Evolutionary conservation across 2,888 invertebrate genomes (phyloP).

Genomic region (Lathronympha strigana): DNA sequence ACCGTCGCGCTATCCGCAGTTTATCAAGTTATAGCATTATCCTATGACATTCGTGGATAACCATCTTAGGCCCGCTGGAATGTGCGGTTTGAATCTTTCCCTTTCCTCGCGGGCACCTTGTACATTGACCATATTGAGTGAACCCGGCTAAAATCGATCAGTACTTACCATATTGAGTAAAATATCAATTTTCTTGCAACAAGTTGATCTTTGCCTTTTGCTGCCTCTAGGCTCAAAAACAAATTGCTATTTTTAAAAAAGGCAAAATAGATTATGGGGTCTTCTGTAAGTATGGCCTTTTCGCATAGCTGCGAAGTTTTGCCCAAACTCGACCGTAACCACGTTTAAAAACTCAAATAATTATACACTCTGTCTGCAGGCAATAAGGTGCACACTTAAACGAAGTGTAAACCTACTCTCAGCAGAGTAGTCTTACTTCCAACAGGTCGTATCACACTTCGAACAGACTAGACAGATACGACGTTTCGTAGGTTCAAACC

Average conservation of each 20-base stretch:
- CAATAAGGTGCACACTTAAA: background rate
- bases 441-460: background rate
- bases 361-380: background rate
- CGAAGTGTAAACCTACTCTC: background rate
- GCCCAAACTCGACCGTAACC: background rate
- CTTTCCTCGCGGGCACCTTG: too few relatives aligned
- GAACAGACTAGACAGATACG: background rate
- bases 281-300: background rate
- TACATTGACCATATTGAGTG: too few relatives aligned
- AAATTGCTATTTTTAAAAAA: background rate
- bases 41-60: too few relatives aligned
- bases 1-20: too few relatives aligned
- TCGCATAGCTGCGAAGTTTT: background rate
- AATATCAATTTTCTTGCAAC: conserved; percentile 1
- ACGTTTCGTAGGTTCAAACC: background rate
- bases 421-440: background rate
- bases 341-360: background rate
- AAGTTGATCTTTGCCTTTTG: background rate
- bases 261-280: background rate
- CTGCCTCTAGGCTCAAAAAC: conserved; percentile 1
- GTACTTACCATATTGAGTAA: background rate
- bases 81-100: too few relatives aligned
- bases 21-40: too few relatives aligned
- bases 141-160: background rate
- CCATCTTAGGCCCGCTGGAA: too few relatives aligned